These are phyloP conservation scores for Channallabes apus DNA, from an alignment of 2,797 vertebrate species.

Conservation along the genomic window DNA sequence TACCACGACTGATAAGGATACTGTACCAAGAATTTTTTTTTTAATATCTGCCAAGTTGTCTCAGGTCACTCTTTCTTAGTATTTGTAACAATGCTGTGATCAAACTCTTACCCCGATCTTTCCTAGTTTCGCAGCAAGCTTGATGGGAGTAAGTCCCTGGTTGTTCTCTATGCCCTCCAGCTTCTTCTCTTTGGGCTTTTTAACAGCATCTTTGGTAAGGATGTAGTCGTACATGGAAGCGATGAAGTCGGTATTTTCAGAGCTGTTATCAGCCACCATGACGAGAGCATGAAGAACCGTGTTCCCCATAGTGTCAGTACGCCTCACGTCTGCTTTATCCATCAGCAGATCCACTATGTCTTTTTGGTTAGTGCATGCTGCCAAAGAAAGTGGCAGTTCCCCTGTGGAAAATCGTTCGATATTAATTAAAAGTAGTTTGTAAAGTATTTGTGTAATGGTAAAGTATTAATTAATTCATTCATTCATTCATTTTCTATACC, in stretches of 20 bases:
- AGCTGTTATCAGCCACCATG: slow-evolving; percentile 84
- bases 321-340: slow-evolving; percentile 69
- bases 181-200: slow-evolving; percentile 66
- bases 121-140: slow-evolving; percentile 87
- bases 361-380: slow-evolving; percentile 95
- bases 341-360: slow-evolving; percentile 87
- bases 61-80: not conserved
- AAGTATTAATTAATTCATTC: too few species aligned
- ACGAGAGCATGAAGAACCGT: slow-evolving; percentile 90
- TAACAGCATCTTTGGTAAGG: slow-evolving; percentile 74
- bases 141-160: slow-evolving; percentile 83
- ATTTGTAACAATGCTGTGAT: not conserved
- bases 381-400: slow-evolving; percentile 90
- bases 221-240: slow-evolving; percentile 88
- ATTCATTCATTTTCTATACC: too few species aligned
- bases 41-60: not conserved
- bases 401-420: slow-evolving; percentile 67
- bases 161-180: slow-evolving; percentile 85
- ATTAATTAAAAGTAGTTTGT: not conserved
- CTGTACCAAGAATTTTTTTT: not conserved
- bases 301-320: slow-evolving; percentile 86
- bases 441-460: too few species aligned
- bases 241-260: slow-evolving; percentile 88
- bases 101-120: slow-evolving; percentile 83
- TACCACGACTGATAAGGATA: not conserved